Evolutionary conservation across 2,888 invertebrate genomes (phyloP), one percentile per base, ranked within the genome.

Genomic region (Tinea pellionella): DNA sequence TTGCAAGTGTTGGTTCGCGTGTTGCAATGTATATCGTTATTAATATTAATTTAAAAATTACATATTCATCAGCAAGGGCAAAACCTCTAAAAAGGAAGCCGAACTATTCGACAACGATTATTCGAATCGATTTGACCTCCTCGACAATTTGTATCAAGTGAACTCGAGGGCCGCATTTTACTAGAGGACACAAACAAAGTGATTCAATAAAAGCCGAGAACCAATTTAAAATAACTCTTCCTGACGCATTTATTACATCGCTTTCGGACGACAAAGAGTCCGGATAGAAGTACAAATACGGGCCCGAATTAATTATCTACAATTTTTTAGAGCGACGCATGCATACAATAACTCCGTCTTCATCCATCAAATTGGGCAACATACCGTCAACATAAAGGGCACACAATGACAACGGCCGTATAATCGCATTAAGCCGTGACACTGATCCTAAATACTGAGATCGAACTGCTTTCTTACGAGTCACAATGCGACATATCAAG

Each of bases 381-480:
- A 18, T 47, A 55, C n/a, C 24, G 15, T 51, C 55, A 6, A 11
- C 32, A 57, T 32, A 32, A 57, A 57, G 32, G 19, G 57, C 57
- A 24, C 9, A 57, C 57, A 57, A 57, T 57, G 57, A 57, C 57
- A 32, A 32, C 53, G 57, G 18, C 32, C 12, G 9, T 32, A 57
- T 32, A 57, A 57, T 57, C 32, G 16, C 57, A 57, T 57, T 57
- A 57, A 15, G 32, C 32, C 57, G 32, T 57, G 57, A 57, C 57
- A 57, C 32, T 32, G 57, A 57, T 57, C 57, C 57, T 57, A 30
- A n/a, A 57, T 32, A 15, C 57, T 32, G 57, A 57, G 57, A 57
- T 57, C 32, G 18, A 57, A 32, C 32, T 57, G 32, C 57, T 57
- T 57, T 57, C 57, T 57, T 57, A 8, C 32, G n/a, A 47, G 47